Base-by-base conservation (phyloP, 2,113 vertebrate genomes). In the Sardina pilchardus region DNA sequence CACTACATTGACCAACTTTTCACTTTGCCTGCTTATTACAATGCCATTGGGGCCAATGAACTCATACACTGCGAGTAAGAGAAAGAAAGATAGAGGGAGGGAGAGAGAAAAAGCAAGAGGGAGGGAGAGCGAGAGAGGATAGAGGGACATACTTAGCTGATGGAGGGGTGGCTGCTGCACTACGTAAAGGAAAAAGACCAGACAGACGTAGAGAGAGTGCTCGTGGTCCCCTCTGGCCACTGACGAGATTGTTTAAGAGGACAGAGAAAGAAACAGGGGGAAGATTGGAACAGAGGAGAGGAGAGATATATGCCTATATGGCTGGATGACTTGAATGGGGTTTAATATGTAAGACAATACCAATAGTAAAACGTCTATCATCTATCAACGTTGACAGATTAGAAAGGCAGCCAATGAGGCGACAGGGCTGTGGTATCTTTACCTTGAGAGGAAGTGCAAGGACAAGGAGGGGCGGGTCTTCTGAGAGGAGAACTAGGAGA, bases 361-460 rank as follows among this genome's bases (percentile, higher is more conserved):
- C 45, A 47, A 12, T 47, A 47, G 45, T 6, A 47, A 47, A 47
- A 9, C 39, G 39, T 39, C 39, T 39, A 39, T 39, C 16, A 50
- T 16, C 19, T 56, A 19, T 59, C 17, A 50, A 50, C 16, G 1
- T 3, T 56, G 17, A 24, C 19, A 24, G 71, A 4, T 36, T 17
- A 78, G 71, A 14, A 36, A 36, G 71, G 71, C 14, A 78, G 39
- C 47, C 82, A 24, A 81, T 21, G 80, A 10, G 43, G 42, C 24
- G 5, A 36, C 75, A 81, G 71, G 34, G 85, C 67, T 50, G 19
- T 24, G 84, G 80, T 21, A 63, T 67, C 80, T 78, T 90, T 90
- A 90, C 89, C 89, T 90, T 89, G 87, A 26, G 86, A 48, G 81
- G 89, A 88, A 86, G 87, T 88, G 82, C 88, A 90, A 47, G 88